Evolutionary conservation across 2,797 vertebrate species (phyloP).

Genomic region (Nyctibius grandis): DNA sequence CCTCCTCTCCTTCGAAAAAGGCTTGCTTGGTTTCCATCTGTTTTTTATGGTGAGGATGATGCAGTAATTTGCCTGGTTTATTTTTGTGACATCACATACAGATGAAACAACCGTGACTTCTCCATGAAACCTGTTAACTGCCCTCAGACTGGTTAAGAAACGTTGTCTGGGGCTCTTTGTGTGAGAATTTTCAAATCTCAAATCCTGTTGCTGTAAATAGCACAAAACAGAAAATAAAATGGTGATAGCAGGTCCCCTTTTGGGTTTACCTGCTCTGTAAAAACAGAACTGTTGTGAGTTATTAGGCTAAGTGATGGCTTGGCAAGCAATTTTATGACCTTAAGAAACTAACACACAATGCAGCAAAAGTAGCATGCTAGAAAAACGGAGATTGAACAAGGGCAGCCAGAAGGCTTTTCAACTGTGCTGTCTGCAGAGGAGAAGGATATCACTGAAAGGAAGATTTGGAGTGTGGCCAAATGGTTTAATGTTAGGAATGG

Average conservation of each 20-base stretch:
- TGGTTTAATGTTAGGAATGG: conserved; percentile 84
- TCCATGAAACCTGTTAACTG: neutral
- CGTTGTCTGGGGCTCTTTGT: neutral
- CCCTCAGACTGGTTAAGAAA: neutral
- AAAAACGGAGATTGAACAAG: neutral
- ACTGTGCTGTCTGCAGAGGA: neutral
- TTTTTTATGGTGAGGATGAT: neutral
- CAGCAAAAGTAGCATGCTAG: neutral
- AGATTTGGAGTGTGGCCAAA: conserved; percentile 75
- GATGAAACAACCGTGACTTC: neutral
- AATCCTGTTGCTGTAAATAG: neutral
- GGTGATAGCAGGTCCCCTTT: neutral
- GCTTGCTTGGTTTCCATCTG: neutral
- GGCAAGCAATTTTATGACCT: neutral
- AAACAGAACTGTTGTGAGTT: neutral
- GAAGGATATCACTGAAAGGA: conserved; percentile 1
- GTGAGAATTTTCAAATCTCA: neutral
- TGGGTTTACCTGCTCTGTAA: neutral
- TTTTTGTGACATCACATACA: neutral
- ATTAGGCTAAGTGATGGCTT: neutral
- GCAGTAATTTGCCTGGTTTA: neutral
- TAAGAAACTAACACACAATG: neutral
- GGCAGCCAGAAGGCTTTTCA: neutral
- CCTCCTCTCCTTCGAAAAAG: neutral
- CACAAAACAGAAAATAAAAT: neutral